These are phyloP conservation scores for Caenorhabditis sulstoni DNA, from an alignment of 2,888 invertebrate genomes.

Conservation along the genomic window DNA sequence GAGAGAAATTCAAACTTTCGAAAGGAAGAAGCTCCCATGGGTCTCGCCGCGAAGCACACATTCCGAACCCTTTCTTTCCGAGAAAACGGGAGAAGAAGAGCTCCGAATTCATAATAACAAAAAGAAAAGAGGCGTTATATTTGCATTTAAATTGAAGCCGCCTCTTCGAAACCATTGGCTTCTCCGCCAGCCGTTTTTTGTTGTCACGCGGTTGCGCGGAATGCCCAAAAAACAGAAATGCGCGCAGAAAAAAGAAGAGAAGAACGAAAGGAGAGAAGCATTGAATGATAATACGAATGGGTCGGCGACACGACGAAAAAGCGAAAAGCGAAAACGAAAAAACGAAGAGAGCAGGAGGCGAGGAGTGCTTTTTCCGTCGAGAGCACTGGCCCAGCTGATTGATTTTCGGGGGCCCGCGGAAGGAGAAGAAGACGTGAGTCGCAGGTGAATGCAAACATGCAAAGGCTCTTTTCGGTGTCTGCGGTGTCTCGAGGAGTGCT, in stretches of 20 bases:
- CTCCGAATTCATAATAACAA: slow-evolving; percentile 17
- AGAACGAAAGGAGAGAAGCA: slow-evolving; percentile 1
- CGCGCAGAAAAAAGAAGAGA: slow-evolving; percentile 12
- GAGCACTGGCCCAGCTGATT: slow-evolving; percentile 9
- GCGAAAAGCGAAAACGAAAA: not conserved
- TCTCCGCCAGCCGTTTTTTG: slow-evolving; percentile 1
- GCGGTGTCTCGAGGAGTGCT: not conserved
- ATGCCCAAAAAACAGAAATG: slow-evolving; percentile 27
- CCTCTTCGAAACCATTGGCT: slow-evolving; percentile 13
- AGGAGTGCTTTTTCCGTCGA: slow-evolving; percentile 4
- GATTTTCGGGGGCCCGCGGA: slow-evolving; percentile 23
- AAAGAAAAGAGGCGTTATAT: slow-evolving; percentile 2
- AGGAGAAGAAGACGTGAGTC: slow-evolving; percentile 34
- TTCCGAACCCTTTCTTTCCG: slow-evolving; percentile 6
- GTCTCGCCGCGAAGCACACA: not conserved
- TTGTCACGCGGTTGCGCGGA: slow-evolving; percentile 10
- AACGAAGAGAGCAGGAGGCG: slow-evolving; percentile 1
- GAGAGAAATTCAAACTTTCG: not conserved
- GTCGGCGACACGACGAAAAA: not conserved
- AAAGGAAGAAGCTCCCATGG: too few relatives aligned
- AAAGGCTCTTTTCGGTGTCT: slow-evolving; percentile 34
- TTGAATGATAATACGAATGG: slow-evolving; percentile 48
- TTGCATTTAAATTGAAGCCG: slow-evolving; percentile 32
- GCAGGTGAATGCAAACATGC: slow-evolving; percentile 43
- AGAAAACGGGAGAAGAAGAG: not conserved